Evolutionary conservation across 1,140 invertebrate species (phyloP), one percentile per base, ranked within the genome.

Genomic region (Vanessa atalanta): DNA sequence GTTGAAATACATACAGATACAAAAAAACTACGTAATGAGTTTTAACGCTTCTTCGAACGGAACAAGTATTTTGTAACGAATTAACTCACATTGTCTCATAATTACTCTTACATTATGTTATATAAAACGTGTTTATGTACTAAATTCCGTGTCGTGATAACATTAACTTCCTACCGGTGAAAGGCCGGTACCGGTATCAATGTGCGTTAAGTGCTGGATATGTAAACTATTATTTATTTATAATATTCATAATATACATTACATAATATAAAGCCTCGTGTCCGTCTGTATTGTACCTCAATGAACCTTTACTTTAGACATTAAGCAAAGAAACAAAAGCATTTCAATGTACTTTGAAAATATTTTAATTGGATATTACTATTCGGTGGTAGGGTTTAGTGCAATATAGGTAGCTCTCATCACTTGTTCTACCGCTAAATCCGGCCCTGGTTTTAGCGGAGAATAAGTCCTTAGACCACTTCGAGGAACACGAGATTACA

Each of bases 31-130:
- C 26, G 37, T 16, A 68, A 68, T 47, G 16, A 26, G 53, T 60
- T 57, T 13, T 57, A 11, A 57, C 2, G 20, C n/a, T 9, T 53
- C 51, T 53, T 23, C 8, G 53, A 26, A 57, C 20, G 53, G 53
- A 57, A 57, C 12, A 13, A 57, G 23, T 13, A 26, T 57, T 68
- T 43, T 60, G 66, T 57, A 68, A 68, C 66, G 37, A 31, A 57
- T 57, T 31, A 67, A 16, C 13, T 20, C 51, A 20, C 66, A 69
- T 69, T 60, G 66, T 69, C 66, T 69, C 66, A 60, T 60, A 69
- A 69, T 69, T 47, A 60, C 14, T 26, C 31, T 37, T 61, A 8
- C 2, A 14, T 60, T 13, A 37, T 13, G 53, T 14, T 23, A 57
- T 23, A 57, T 23, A 37, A 37, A 61, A 37, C 26, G 13, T 15